Base-by-base conservation (phyloP, 2,888 invertebrate genomes). In the Dryobota labecula region DNA sequence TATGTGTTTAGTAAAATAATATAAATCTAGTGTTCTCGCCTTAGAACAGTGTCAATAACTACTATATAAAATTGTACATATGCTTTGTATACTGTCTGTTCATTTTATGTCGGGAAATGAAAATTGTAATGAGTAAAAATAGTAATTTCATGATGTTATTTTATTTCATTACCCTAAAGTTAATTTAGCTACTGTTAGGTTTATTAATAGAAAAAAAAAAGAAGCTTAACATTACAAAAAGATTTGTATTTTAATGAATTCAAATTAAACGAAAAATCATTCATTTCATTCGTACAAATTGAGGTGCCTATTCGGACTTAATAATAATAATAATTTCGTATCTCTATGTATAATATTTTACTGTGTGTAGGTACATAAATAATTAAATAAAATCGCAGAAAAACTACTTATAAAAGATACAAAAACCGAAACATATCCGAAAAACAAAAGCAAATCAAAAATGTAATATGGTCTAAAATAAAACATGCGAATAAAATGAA, bases 41-140 rank as follows among this genome's bases (percentile, higher is more conserved):
- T 92, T 91, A 90, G 89, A 84, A 89, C 85, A 85, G 89, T 90
- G 91, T 91, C 91, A 90, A 91, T 91, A 90, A 90, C 87, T 87
- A 86, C 74, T 78, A 80, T 86, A 84, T 87, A 86, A 84, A 85
- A 82, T 76, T 92, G 90, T 90, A 89, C 86, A 90, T 89, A 89
- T 20, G 92, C 92, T 92, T 92, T 90, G 87, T 91, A 90, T 85
- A 91, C 87, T 89, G 82, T 89, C 87, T 89, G 88, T 89, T 90
- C 83, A 83, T 79, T 88, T 85, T 82, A 88, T 84, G 86, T 86
- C 85, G 79, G 79, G 82, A 84, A 83, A 84, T 70, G 78, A 84
- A 85, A 84, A 85, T 83, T 84, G 81, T 86, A 85, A 84, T 86
- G 76, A 91, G 88, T 90, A 86, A 90, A 90, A 90, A 88, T 88